Evolutionary conservation across 2,797 vertebrate genomes (phyloP).

Genomic region (Valencia hispanica): DNA sequence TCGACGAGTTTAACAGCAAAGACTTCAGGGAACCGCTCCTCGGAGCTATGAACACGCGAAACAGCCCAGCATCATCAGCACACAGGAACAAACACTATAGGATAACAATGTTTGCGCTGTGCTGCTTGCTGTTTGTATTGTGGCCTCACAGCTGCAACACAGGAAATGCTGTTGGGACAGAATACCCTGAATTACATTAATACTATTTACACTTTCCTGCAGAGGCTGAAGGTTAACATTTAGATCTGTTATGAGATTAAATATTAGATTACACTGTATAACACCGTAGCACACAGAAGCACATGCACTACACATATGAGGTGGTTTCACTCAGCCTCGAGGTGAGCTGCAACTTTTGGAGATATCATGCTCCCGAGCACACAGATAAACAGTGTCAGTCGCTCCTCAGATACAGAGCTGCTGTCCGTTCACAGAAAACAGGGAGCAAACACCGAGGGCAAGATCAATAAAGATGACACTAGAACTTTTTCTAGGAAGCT

Average conservation of each 20-base stretch:
- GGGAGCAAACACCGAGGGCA: slow-evolving; percentile 39
- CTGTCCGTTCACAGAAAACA: slow-evolving; percentile 52
- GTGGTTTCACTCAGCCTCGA: slow-evolving; percentile 35
- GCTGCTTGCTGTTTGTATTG: slow-evolving; percentile 13
- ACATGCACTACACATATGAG: slow-evolving; percentile 11
- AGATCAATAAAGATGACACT: slow-evolving; percentile 45
- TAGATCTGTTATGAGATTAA: slow-evolving; percentile 5
- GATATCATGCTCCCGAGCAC: slow-evolving; percentile 65
- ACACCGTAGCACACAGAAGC: slow-evolving; percentile 1
- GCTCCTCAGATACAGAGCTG: slow-evolving; percentile 45
- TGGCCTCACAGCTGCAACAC: slow-evolving; percentile 4
- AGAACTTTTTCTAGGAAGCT: slow-evolving; percentile 50
- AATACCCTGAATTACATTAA: slow-evolving; percentile 18
- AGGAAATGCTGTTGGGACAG: slow-evolving; percentile 9
- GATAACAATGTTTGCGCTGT: slow-evolving; percentile 21
- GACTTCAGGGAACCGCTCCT: slow-evolving; percentile 27
- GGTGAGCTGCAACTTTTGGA: slow-evolving; percentile 66
- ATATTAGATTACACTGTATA: slow-evolving; percentile 4
- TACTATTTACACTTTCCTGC: slow-evolving; percentile 14
- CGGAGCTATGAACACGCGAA: slow-evolving; percentile 33
- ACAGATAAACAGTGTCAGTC: slow-evolving; percentile 66
- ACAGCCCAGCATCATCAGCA: slow-evolving; percentile 26
- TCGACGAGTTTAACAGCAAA: slow-evolving; percentile 37
- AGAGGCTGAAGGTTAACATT: slow-evolving; percentile 11
- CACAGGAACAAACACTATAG: slow-evolving; percentile 10